Evolutionary conservation across 1,140 invertebrate genomes (phyloP), one percentile per base, ranked within the genome.

Genomic region (Philotrypesis tridentata): DNA sequence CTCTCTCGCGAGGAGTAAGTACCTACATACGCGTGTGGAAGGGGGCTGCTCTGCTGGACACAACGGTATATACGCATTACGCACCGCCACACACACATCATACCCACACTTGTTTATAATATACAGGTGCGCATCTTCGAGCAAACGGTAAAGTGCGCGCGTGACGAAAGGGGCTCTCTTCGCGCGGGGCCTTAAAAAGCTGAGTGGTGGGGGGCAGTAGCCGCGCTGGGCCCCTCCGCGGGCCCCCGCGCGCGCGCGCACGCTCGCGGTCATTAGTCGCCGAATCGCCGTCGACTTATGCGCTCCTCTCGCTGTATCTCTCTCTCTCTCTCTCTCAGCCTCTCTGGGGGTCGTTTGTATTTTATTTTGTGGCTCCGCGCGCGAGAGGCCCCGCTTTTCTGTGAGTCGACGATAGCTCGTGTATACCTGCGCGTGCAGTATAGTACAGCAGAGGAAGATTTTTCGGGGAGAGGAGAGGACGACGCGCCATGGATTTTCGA

Each of bases 71-170:
- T n/a, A n/a, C n/a, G n/a, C n/a, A n/a, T n/a, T n/a, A n/a, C n/a
- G n/a, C n/a, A 80, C 43, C 48, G 48, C n/a, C 48, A n/a, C 48
- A 55, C 48, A n/a, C 43, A 21, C 43, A n/a, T n/a, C n/a, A n/a
- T n/a, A n/a, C n/a, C n/a, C n/a, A n/a, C 37, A 12, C 40, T 11
- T 11, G 12, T 14, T 43, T 43, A 43, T 43, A 7, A 55, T 55
- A 21, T 55, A 55, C 17, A 37, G 23, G 37, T 17, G 25, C 60
- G 60, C 55, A 29, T 37, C 79, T 31, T 48, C 67, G 79, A 37
- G 25, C 55, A 68, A 82, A 82, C 80, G 80, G 80, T 82, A 82
- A 70, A 77, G 80, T 48, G 80, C 80, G 80, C 80, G 80, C 80
- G 80, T 82, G 80, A 77, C 79, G 72, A 81, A 81, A 81, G 72